A percentile compares a stretch with the other conserved stretches of the same genome.
These are phyloP conservation scores for Orchesella flavescens DNA, from an alignment of 2,888 invertebrate species.

Conservation along the genomic window DNA sequence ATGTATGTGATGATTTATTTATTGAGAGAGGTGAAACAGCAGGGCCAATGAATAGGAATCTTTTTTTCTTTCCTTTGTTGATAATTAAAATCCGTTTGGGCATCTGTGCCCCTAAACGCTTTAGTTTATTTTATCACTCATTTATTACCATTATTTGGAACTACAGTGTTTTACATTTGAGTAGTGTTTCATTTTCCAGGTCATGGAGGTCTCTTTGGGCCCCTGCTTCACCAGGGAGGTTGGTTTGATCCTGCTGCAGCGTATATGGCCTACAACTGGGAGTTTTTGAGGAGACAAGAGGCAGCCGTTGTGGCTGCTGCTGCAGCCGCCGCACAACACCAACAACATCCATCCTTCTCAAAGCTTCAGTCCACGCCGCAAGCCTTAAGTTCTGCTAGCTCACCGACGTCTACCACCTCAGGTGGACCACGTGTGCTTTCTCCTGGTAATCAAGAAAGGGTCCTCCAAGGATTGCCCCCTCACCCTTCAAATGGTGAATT, in stretches of 20 bases:
- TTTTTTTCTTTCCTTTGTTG: constrained; percentile 8
- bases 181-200: constrained; percentile 72
- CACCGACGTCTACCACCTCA: constrained; percentile 42
- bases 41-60: not conserved
- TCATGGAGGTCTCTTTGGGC: constrained; percentile 83
- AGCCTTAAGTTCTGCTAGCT: constrained; percentile 43
- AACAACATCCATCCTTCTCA: constrained; percentile 27
- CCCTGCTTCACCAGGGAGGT: constrained; percentile 79
- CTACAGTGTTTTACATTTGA: constrained; percentile 24
- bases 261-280: constrained; percentile 84
- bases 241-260: constrained; percentile 86
- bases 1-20: not conserved
- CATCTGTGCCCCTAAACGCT: no score
- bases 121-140: no score
- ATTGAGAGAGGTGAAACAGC: not conserved
- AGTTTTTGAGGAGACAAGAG: constrained; percentile 81
- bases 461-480: constrained; percentile 29
- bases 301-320: constrained; percentile 62
- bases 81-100: not conserved
- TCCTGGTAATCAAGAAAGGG: constrained; percentile 23
- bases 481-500: constrained; percentile 17
- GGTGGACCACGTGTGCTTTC: constrained; percentile 47
- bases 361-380: constrained; percentile 39
- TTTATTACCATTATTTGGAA: not conserved
- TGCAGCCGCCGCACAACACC: constrained; percentile 41